These are phyloP conservation scores for Turnix velox DNA, from an alignment of 2,113 vertebrate species.

Conservation along the genomic window DNA sequence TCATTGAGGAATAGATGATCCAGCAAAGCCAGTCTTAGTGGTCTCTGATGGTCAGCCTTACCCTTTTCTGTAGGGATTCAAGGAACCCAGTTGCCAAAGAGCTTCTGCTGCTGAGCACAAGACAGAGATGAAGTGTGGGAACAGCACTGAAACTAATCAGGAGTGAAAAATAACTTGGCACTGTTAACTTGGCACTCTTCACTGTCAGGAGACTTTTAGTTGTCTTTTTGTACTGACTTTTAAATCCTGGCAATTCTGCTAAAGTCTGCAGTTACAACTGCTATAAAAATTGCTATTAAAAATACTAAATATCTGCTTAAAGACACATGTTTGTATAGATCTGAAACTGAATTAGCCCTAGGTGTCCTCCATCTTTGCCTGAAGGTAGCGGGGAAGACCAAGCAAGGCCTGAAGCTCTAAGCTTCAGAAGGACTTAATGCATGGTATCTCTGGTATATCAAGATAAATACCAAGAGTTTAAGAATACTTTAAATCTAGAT, in stretches of 20 bases:
- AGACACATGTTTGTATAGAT: not conserved
- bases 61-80: not conserved
- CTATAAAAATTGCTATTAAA: not conserved
- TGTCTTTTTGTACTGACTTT: not conserved
- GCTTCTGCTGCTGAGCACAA: not conserved
- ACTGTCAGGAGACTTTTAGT: not conserved
- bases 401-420: not conserved
- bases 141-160: not conserved
- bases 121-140: not conserved
- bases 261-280: not conserved
- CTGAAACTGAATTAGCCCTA: not conserved
- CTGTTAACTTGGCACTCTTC: not conserved
- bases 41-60: not conserved
- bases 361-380: not conserved
- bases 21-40: not conserved
- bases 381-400: not conserved
- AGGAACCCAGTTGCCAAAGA: not conserved
- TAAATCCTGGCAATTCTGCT: not conserved
- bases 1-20: not conserved
- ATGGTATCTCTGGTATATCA: not conserved
- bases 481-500: not conserved
- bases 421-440: not conserved
- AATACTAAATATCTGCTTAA: not conserved
- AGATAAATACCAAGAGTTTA: not conserved
- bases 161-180: not conserved